Percentiles rank a stretch among this genome's conserved stretches.
Evolutionary conservation across 2,113 vertebrate species (phyloP).

Genomic region (Pavo muticus): DNA sequence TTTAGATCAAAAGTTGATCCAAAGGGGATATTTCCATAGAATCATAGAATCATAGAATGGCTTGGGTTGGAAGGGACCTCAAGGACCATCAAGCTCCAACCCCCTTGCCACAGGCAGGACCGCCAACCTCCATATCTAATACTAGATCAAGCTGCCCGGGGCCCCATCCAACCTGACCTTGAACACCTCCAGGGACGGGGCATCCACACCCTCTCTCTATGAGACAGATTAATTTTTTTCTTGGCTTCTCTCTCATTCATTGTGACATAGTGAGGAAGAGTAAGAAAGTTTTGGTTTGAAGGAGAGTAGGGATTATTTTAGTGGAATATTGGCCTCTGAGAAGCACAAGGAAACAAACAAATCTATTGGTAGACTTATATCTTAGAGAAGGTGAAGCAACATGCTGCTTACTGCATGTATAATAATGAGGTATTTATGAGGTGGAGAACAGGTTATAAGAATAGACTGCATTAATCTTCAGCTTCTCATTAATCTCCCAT

Average conservation of each 20-base stretch:
- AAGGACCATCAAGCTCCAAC: too few species aligned
- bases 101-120: too few species aligned
- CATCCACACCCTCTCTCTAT: too few species aligned
- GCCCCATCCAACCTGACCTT: too few species aligned
- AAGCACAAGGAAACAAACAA: not conserved
- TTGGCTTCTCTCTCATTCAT: not conserved
- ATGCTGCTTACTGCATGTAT: not conserved
- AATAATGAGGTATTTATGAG: slow-evolving; percentile 40
- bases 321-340: not conserved
- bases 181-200: too few species aligned
- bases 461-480: slow-evolving; percentile 50
- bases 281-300: not conserved
- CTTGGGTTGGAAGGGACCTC: too few species aligned
- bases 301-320: not conserved
- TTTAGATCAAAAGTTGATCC: not conserved
- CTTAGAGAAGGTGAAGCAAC: slow-evolving; percentile 21
- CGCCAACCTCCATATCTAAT: too few species aligned
- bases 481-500: slow-evolving; percentile 33
- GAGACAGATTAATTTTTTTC: not conserved
- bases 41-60: too few species aligned
- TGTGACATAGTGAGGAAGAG: not conserved
- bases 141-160: too few species aligned
- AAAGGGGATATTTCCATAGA: not conserved
- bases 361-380: not conserved
- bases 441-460: slow-evolving; percentile 4